A percentile compares a stretch with the other conserved stretches of the same genome.
These are phyloP conservation scores for Dasypolia templi DNA, from an alignment of 2,888 invertebrate genomes.

Conservation along the genomic window DNA sequence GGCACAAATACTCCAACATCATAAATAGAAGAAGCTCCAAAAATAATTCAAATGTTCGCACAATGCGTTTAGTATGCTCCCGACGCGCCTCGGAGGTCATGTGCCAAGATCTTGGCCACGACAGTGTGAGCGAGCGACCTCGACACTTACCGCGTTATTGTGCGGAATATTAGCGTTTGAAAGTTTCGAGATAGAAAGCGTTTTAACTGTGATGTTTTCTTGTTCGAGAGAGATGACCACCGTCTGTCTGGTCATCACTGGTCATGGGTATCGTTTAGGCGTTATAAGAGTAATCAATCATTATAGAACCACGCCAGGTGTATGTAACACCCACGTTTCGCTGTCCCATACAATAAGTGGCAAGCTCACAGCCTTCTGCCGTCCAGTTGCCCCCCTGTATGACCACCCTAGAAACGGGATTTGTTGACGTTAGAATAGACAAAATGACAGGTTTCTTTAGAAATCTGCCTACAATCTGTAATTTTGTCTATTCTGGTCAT, in stretches of 20 bases:
- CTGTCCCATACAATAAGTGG: neutral
- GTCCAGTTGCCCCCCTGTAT: no score
- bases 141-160: conserved; percentile 32
- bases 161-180: conserved; percentile 5
- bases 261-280: neutral
- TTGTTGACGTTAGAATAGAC: no score
- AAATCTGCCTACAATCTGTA: no score
- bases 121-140: conserved; percentile 46
- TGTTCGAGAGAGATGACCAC: neutral
- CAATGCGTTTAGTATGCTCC: conserved; percentile 63
- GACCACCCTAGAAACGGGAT: no score
- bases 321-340: neutral
- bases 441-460: no score
- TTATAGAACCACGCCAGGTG: neutral
- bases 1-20: neutral
- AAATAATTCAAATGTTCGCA: conserved; percentile 37
- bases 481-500: no score
- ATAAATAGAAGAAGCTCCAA: conserved; percentile 43
- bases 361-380: no score
- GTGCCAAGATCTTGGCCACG: conserved; percentile 70
- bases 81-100: conserved; percentile 62
- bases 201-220: neutral
- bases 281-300: neutral
- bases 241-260: neutral
- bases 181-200: conserved; percentile 36